These are phyloP conservation scores for Peromyscus leucopus DNA, from an alignment of 2,113 vertebrate species.

Conservation along the genomic window DNA sequence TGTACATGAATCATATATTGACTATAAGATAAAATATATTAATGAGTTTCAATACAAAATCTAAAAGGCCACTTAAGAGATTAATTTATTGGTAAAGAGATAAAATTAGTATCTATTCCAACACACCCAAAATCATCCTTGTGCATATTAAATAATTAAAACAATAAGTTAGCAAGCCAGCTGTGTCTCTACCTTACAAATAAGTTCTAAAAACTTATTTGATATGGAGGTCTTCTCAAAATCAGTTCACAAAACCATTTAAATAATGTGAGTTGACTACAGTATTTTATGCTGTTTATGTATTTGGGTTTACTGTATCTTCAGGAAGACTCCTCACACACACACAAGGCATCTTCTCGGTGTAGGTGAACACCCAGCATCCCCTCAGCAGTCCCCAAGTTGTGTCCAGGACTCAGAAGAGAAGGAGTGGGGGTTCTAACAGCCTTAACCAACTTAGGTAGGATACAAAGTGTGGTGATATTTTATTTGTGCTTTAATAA, in stretches of 20 bases:
- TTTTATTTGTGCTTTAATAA: too few relatives aligned
- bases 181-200: conserved; percentile 34
- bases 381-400: background rate
- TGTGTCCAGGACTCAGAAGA: background rate
- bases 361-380: background rate
- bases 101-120: conserved; percentile 54
- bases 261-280: background rate
- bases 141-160: conserved; percentile 54
- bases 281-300: background rate
- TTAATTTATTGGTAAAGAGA: conserved; percentile 64
- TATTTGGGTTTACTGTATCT: background rate
- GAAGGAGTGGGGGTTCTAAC: background rate
- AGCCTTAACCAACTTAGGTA: background rate
- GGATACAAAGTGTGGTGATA: background rate
- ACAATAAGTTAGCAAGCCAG: conserved; percentile 43
- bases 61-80: conserved; percentile 54
- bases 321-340: background rate
- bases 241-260: conserved; percentile 36
- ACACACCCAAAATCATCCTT: conserved; percentile 50
- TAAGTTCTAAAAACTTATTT: conserved; percentile 50
- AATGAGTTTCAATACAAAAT: conserved; percentile 33
- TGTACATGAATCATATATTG: background rate
- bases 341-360: background rate
- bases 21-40: conserved; percentile 44
- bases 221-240: conserved; percentile 18